Base-by-base conservation (phyloP, 2,888 invertebrate species). In the Leucoma salicis region DNA sequence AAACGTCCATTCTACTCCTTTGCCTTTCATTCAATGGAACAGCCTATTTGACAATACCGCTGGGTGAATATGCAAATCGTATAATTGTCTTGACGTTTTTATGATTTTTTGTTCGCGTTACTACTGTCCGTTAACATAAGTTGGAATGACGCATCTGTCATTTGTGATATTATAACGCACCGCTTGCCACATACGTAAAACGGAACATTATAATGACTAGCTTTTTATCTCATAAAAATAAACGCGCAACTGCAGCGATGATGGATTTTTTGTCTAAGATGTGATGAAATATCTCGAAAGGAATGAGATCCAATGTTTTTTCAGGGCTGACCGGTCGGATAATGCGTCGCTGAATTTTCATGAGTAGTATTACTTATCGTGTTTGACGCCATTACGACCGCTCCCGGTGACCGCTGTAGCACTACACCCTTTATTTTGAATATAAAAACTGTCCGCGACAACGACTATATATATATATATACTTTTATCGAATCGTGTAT, bases 141-240 rank as follows among this genome's bases (percentile, higher is more conserved):
- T 60, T 58, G 70, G 68, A 73, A 74, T 84, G 84, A 80, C 69
- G 80, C 88, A 87, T 88, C 88, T 88, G 88, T 85, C 86, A 85
- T 86, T 79, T 79, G 42, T 72, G 74, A 79, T 86, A 84, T 84
- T 82, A 61, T 53, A 83, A 77, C 80, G 81, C 73, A 70, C 62
- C 64, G 70, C 73, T 75, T 73, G 70, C 74, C 66, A 71, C 81
- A 74, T 78, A 72, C 68, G 66, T 64, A 56, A 70, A 70, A 71
- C 66, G 74, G 71, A 72, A 70, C 66, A 65, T 63, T 54, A 73
- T 72, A 76, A 78, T 74, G 74, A 76, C 68, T 70, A 52, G 54
- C 74, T 82, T 80, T 78, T 77, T 70, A 63, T 57, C 48, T 46
- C 37, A 57, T 63, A 69, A 67, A 71, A 71, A 67, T 70, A 70